Base-by-base conservation (phyloP, 2,113 vertebrate genomes). In the Rhabdomys dilectus region DNA sequence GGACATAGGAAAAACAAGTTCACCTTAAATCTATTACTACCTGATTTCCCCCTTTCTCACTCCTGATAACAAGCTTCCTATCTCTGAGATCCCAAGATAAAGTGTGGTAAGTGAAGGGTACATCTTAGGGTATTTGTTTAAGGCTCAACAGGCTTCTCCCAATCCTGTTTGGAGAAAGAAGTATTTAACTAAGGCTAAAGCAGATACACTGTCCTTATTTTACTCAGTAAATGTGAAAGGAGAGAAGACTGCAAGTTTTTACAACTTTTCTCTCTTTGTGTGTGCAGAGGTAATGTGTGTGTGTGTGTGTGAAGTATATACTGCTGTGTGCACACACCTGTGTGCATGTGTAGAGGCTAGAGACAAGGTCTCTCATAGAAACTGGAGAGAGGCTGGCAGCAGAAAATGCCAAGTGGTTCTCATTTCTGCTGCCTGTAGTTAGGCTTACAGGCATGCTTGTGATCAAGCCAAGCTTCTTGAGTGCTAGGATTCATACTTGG, bases 221-320 rank as follows among this genome's bases (percentile, higher is more conserved):
- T 58, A 68, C 60, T 91, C 77, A 94, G 62, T 48, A 93, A 76
- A 91, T 15, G 51, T 90, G 68, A 76, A 82, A 88, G 31, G 62
- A 81, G 89, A 94, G 81, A 86, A 88, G 42, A 88, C 34, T 88
- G 48, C 34, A 82, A 64, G 51, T 91, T 56, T 13, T 60, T 60
- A 26, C n/a, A 82, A 39, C 31, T 56, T 60, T 7, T 39, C 36
- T 22, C 77, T 80, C 15, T 77, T 5, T 77, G 42, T 7, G 73
- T 26, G 39, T 48, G 12, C 16, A n/a, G 68, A 72, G 68, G 68
- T 34, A 70, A 70, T 48, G 45, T 77, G 45, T 48, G 21, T 75
- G 66, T 36, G 31, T 68, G 66, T 34, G 66, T 36, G 5, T 31
- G 45, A 22, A 26, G 36, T 11, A 31, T 60, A 15, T 15, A 60